These are phyloP conservation scores for Neogale vison DNA, from an alignment of 2,113 vertebrate species.

Conservation along the genomic window DNA sequence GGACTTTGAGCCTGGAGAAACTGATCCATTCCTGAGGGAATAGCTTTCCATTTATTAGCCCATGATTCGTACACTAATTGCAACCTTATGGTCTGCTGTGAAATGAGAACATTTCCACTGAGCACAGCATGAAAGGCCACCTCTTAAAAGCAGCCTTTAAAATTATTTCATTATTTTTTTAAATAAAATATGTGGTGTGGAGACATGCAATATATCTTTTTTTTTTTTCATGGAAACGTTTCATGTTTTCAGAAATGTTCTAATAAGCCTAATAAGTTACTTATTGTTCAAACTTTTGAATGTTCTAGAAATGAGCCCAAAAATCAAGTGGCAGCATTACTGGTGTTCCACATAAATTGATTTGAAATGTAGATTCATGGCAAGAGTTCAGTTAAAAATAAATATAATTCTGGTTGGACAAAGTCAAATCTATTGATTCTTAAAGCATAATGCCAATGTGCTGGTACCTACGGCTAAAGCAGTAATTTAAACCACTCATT, in stretches of 20 bases:
- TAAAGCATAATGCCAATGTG: not conserved
- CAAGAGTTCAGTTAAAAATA: conserved; percentile 34
- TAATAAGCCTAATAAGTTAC: not conserved
- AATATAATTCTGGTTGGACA: not conserved
- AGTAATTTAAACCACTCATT: not conserved
- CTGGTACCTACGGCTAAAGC: not conserved
- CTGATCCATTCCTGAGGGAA: not conserved
- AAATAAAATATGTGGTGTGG: not conserved
- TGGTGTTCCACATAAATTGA: not conserved
- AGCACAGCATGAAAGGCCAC: not conserved
- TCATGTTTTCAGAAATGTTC: not conserved
- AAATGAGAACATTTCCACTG: not conserved
- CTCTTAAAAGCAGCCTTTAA: not conserved
- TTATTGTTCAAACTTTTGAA: not conserved
- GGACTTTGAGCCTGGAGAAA: conserved; percentile 53
- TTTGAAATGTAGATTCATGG: not conserved
- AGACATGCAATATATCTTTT: not conserved
- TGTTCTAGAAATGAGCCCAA: not conserved
- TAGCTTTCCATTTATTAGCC: conserved; percentile 13
- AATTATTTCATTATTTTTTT: not conserved
- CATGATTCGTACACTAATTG: not conserved
- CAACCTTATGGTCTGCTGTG: not conserved
- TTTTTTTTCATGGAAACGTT: not conserved
- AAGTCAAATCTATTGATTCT: not conserved
- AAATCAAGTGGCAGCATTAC: conserved; percentile 61